Evolutionary conservation across 2,797 vertebrate genomes (phyloP), one percentile per base, ranked within the genome.

Genomic region (Diceros bicornis): DNA sequence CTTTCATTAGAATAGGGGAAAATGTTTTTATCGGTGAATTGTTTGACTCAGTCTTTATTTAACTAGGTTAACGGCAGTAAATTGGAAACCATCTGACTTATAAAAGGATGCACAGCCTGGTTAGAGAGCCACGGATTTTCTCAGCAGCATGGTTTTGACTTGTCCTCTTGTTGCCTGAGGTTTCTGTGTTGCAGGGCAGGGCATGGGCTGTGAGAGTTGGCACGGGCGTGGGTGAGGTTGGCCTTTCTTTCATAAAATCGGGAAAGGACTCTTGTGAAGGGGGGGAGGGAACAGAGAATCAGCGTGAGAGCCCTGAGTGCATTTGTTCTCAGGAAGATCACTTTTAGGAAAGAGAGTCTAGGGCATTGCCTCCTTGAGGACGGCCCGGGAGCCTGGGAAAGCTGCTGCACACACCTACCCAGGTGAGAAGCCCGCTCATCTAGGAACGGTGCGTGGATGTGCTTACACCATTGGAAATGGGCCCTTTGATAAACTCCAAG

Each of bases 11-110:
- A 78, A 32, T 32, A 61, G 27, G 6, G 78, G 12, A 47, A 55
- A 81, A 68, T 8, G 0, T 41, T 12, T 41, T 21, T 86, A 59
- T 34, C 25, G 66, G 50, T 71, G 25, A 68, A 32, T 95, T 83
- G 12, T 81, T 75, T 47, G 86, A 75, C 37, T 96, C 29, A 44
- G n/a, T 82, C 44, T 92, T 91, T 89, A 72, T 85, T 94, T 93
- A 87, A 77, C 41, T 29, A 16, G 61, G 92, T 94, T 88, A 64
- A 92, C 87, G 94, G 34, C 61, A 71, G 69, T 34, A 44, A 77
- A 10, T 68, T 90, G 50, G 72, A 92, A 74, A 41, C 59, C 16
- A 59, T 59, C 29, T 77, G 79, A 62, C 12, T 44, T 59, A 74
- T 57, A 84, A 86, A 91, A 78, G 32, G 13, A 32, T 57, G 50